Evolutionary conservation across 2,888 invertebrate species (phyloP).

Genomic region (Epirrhoe alternata): DNA sequence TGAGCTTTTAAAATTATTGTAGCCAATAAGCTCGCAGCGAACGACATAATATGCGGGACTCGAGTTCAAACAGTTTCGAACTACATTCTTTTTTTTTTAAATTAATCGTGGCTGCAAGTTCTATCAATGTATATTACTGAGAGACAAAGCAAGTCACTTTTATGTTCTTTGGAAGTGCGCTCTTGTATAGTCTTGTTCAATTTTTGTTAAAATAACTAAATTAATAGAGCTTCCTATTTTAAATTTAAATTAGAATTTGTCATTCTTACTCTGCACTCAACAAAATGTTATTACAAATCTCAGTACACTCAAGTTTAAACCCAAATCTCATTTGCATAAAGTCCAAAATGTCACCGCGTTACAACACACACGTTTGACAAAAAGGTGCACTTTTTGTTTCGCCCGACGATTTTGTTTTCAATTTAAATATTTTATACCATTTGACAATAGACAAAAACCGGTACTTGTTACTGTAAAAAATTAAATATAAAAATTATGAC

Average conservation of each 20-base stretch:
- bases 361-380: slow-evolving; percentile 58
- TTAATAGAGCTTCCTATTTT: slow-evolving; percentile 7
- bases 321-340: neutral
- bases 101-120: too few relatives aligned
- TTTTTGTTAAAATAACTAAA: neutral
- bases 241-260: slow-evolving; percentile 14
- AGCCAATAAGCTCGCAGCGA: too few relatives aligned
- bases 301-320: slow-evolving; percentile 38
- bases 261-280: slow-evolving; percentile 38
- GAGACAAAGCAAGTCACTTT: too few relatives aligned
- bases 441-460: slow-evolving; percentile 83
- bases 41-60: too few relatives aligned
- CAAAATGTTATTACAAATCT: slow-evolving; percentile 64
- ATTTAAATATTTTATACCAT: slow-evolving; percentile 82
- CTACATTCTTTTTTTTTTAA: too few relatives aligned
- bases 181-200: too few relatives aligned
- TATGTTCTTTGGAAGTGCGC: too few relatives aligned
- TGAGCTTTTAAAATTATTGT: too few relatives aligned
- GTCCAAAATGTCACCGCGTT: slow-evolving; percentile 26
- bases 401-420: slow-evolving; percentile 78
- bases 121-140: too few relatives aligned
- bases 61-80: too few relatives aligned
- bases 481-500: slow-evolving; percentile 84
- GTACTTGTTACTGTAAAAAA: slow-evolving; percentile 84
- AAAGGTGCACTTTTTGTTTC: slow-evolving; percentile 79